These are phyloP conservation scores for Torymus texanus DNA, from an alignment of 2,888 invertebrate genomes.

Conservation along the genomic window DNA sequence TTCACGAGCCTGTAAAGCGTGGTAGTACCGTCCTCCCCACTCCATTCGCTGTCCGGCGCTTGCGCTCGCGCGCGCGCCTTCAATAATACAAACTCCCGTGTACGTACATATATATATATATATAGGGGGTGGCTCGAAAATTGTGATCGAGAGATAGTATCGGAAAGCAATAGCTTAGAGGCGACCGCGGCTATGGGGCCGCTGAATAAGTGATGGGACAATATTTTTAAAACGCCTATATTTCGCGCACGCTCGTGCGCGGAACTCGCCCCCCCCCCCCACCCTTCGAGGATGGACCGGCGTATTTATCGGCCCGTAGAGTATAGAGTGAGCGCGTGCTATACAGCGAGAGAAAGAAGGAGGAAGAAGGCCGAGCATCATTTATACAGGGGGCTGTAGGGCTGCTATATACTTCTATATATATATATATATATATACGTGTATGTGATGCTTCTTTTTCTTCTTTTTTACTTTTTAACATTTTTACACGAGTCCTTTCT, in stretches of 20 bases:
- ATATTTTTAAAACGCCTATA: slow-evolving; percentile 76
- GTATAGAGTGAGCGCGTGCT: slow-evolving; percentile 65
- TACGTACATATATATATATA: not conserved
- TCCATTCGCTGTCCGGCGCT: slow-evolving; percentile 10
- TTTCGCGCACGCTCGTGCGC: slow-evolving; percentile 72
- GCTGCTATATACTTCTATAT: not conserved
- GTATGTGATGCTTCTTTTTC: slow-evolving; percentile 36
- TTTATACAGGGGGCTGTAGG: slow-evolving; percentile 63
- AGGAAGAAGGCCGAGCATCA: slow-evolving; percentile 70
- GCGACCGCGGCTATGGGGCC: slow-evolving; percentile 32
- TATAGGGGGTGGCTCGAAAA: slow-evolving; percentile 64
- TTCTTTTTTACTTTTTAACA: slow-evolving; percentile 53
- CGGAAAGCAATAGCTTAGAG: slow-evolving; percentile 74
- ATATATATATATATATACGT: not conserved
- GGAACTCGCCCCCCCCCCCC: not conserved
- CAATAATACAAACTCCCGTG: slow-evolving; percentile 53
- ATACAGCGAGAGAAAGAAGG: slow-evolving; percentile 5
- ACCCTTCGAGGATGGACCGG: slow-evolving; percentile 62
- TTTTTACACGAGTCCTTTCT: slow-evolving; percentile 61
- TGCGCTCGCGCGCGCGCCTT: slow-evolving; percentile 20
- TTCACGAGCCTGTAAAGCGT: slow-evolving; percentile 44
- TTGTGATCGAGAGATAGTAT: slow-evolving; percentile 73
- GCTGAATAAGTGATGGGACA: slow-evolving; percentile 74
- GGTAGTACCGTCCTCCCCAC: not conserved
- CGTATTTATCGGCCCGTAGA: slow-evolving; percentile 75